These are phyloP conservation scores for Bradysia coprophila DNA, from an alignment of 1,140 invertebrate species.

Conservation along the genomic window DNA sequence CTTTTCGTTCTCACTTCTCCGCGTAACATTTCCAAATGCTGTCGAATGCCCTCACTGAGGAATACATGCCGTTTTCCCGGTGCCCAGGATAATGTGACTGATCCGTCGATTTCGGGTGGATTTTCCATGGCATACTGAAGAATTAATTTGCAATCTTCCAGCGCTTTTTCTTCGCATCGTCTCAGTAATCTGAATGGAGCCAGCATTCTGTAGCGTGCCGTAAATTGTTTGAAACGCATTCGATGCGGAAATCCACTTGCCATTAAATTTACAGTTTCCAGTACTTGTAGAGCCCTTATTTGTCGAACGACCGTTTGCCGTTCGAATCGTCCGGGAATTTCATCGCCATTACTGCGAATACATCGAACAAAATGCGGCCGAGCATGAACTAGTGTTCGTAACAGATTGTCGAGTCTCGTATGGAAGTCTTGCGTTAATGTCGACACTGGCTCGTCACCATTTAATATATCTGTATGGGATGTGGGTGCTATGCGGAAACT, in stretches of 20 bases:
- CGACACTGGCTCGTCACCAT: slow-evolving; percentile 73
- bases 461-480: slow-evolving; percentile 67
- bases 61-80: slow-evolving; percentile 85
- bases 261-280: slow-evolving; percentile 90
- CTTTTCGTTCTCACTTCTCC: slow-evolving; percentile 56
- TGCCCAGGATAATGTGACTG: slow-evolving; percentile 34
- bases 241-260: slow-evolving; percentile 82
- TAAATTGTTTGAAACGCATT: slow-evolving; percentile 91
- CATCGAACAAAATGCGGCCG: slow-evolving; percentile 87
- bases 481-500: slow-evolving; percentile 84
- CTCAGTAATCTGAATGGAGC: slow-evolving; percentile 56
- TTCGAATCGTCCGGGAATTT: slow-evolving; percentile 62
- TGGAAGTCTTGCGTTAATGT: slow-evolving; percentile 91
- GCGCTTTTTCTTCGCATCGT: slow-evolving; percentile 58
- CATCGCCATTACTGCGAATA: slow-evolving; percentile 65
- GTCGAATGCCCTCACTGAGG: slow-evolving; percentile 81
- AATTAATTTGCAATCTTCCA: slow-evolving; percentile 63
- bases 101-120: slow-evolving; percentile 18
- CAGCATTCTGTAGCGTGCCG: slow-evolving; percentile 61
- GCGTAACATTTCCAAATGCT: slow-evolving; percentile 65
- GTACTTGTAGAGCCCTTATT: slow-evolving; percentile 76
- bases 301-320: slow-evolving; percentile 56
- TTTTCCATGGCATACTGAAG: slow-evolving; percentile 38
- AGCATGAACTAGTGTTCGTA: slow-evolving; percentile 79
- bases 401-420: slow-evolving; percentile 75